Conservation (phyloP, 2,797 vertebrate genomes). For the Anniella stebbinsi region DNA sequence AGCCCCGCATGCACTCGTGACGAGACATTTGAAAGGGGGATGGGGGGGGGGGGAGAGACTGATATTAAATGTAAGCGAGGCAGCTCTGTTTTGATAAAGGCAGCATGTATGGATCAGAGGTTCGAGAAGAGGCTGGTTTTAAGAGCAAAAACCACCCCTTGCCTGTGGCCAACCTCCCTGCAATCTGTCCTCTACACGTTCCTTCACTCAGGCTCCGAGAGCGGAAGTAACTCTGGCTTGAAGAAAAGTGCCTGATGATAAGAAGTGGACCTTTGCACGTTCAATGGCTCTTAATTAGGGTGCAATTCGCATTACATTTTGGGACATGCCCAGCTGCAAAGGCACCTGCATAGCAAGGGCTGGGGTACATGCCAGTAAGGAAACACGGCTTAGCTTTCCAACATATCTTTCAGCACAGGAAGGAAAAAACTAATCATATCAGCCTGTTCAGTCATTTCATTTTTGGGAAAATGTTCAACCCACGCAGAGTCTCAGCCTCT, state of each 20-base stretch:
- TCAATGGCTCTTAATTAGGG: not conserved
- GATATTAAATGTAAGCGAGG: not conserved
- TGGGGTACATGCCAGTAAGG: not conserved
- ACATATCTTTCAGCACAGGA: not conserved
- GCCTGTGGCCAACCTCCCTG: not conserved
- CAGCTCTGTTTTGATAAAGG: too few species aligned
- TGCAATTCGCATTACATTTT: not conserved
- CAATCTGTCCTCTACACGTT: not conserved
- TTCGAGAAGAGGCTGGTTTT: not conserved
- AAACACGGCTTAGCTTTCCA: not conserved
- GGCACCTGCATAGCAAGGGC: not conserved
- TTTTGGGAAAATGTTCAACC: not conserved
- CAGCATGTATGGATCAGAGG: not conserved
- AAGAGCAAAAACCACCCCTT: not conserved
- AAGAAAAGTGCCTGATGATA: not conserved
- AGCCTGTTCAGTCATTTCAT: not conserved
- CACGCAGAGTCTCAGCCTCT: not conserved
- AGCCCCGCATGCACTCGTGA: not conserved
- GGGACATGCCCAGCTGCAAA: not conserved
- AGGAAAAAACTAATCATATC: not conserved
- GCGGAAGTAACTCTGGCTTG: too few species aligned
- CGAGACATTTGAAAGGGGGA: too few species aligned
- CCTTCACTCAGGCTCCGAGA: not conserved
- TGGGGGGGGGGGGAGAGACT: not conserved
- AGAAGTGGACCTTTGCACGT: not conserved